These are phyloP conservation scores for Podarcis lilfordi DNA, from an alignment of 2,797 vertebrate species.

Conservation along the genomic window DNA sequence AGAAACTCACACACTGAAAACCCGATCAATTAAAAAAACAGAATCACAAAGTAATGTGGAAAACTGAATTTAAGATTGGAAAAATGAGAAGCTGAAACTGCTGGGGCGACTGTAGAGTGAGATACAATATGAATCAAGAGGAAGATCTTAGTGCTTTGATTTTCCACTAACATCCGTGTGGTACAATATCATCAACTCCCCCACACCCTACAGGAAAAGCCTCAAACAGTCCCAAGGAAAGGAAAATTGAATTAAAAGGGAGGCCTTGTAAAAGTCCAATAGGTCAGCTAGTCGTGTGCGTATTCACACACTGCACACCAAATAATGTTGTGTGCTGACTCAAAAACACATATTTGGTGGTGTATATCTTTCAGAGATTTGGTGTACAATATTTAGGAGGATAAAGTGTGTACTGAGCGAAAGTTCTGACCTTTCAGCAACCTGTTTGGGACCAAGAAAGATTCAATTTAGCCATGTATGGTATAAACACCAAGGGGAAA, in stretches of 20 bases:
- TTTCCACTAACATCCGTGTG: neutral
- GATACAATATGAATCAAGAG: neutral
- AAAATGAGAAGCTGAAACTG: too few relatives aligned
- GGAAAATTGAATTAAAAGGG: slow-evolving; percentile 1
- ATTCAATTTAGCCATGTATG: slow-evolving; percentile 59
- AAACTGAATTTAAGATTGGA: too few relatives aligned
- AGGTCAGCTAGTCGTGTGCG: neutral
- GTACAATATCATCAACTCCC: slow-evolving; percentile 10
- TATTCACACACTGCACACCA: neutral
- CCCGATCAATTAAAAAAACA: too few relatives aligned
- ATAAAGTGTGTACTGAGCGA: slow-evolving; percentile 15
- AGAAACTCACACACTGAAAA: too few relatives aligned
- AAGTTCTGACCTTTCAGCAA: slow-evolving; percentile 58
- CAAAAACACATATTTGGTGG: slow-evolving; percentile 2
- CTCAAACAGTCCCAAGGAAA: neutral
- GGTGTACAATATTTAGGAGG: slow-evolving; percentile 29
- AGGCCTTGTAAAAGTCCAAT: neutral
- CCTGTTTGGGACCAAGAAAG: slow-evolving; percentile 52
- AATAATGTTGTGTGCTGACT: neutral
- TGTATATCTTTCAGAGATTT: slow-evolving; percentile 49
- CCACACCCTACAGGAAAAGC: neutral
- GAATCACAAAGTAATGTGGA: too few relatives aligned
- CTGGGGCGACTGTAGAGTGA: neutral
- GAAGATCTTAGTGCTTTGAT: neutral
- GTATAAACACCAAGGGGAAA: slow-evolving; percentile 13